These are phyloP conservation scores for Panagrolaimus sp. DNA, from an alignment of 1,140 invertebrate genomes.

Conservation along the genomic window DNA sequence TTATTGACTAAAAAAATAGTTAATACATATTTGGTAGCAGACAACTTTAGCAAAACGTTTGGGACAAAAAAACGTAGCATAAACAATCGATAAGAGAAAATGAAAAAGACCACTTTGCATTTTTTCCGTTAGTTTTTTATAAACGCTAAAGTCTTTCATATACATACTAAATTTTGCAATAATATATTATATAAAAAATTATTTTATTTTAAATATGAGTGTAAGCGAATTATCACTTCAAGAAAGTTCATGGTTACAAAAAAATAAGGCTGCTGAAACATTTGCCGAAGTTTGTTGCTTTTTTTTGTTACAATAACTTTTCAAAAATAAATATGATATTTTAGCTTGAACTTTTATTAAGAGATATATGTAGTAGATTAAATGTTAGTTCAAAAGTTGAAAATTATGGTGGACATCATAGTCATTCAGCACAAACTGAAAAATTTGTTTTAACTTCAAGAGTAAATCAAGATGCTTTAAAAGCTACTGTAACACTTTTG, in stretches of 20 bases:
- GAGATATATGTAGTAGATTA: conserved; percentile 5
- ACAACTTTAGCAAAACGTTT: no score
- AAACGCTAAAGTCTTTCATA: no score
- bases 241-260: conserved; percentile 6
- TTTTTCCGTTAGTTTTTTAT: no score
- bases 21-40: no score
- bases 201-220: neutral
- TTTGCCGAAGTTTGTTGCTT: neutral
- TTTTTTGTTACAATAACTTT: neutral
- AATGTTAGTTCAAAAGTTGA: conserved; percentile 2
- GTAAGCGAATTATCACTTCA: neutral
- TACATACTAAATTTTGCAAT: no score
- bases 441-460: neutral
- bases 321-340: neutral
- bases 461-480: neutral
- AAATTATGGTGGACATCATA: neutral
- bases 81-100: no score
- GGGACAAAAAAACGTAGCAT: no score
- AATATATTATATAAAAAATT: no score
- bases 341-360: neutral
- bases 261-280: neutral
- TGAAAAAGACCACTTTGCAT: no score
- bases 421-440: neutral
- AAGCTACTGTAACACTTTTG: conserved; percentile 11
- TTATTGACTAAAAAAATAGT: no score